phyloP scores from a whole-genome alignment of 2,113 vertebrate genomes.

The Heterotis niloticus region DNA sequence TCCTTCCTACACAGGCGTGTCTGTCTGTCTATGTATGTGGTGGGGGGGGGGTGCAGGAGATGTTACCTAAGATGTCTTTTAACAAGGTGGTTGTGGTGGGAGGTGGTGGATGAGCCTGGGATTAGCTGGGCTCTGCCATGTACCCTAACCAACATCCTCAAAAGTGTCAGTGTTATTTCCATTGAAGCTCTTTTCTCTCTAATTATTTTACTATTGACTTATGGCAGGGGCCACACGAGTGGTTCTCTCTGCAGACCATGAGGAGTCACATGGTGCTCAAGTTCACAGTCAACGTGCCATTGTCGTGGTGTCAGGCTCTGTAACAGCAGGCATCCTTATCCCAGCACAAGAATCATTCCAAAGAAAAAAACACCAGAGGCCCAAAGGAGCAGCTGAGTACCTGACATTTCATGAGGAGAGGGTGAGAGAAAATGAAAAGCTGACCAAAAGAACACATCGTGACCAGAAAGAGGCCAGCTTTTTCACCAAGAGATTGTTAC shows the following conservation, averaged over 20 bases:
- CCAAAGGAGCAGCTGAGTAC: no score
- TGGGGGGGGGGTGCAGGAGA: no score
- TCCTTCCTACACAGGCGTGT: no score
- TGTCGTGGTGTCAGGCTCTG: neutral
- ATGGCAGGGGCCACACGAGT: constrained; percentile 35
- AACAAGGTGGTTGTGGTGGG: neutral
- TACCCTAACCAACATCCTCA: constrained; percentile 31
- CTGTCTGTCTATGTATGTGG: no score
- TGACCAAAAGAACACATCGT: neutral
- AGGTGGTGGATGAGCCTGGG: neutral
- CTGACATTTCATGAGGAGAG: neutral
- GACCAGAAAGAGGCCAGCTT: neutral
- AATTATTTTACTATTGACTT: constrained; percentile 68
- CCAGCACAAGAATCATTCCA: neutral
- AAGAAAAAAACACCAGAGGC: no score
- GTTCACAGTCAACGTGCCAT: neutral
- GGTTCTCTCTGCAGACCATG: constrained; percentile 46
- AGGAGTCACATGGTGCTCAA: neutral
- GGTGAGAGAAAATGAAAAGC: neutral
- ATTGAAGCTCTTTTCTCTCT: constrained; percentile 46
- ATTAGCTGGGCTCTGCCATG: neutral
- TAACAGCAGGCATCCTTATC: neutral
- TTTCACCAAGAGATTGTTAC: neutral
- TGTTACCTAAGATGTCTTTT: no score
- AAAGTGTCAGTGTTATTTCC: constrained; percentile 57